Evolutionary conservation across 2,113 vertebrate genomes (phyloP).

Genomic region (Boleophthalmus pectinirostris): DNA sequence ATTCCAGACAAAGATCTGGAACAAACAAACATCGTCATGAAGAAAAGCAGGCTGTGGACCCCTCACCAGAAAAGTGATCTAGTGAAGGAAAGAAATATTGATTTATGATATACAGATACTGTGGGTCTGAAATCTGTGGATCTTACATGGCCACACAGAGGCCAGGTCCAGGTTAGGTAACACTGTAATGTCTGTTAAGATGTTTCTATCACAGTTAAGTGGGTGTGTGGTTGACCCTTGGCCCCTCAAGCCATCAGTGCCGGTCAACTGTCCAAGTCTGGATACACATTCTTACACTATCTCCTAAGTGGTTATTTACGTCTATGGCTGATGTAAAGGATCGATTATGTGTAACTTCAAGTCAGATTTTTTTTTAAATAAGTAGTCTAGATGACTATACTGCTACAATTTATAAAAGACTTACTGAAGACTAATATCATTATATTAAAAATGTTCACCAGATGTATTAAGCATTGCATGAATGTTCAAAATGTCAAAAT

Average conservation of each 20-base stretch:
- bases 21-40: no score
- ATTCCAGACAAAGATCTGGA: no score
- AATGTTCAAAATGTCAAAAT: neutral
- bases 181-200: slow-evolving; percentile 7
- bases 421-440: neutral
- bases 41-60: no score
- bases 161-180: slow-evolving; percentile 24
- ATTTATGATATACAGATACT: neutral
- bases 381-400: no score
- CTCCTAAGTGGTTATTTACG: slow-evolving; percentile 38
- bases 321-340: neutral
- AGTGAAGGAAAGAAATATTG: neutral
- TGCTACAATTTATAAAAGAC: neutral
- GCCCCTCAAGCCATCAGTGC: slow-evolving; percentile 31
- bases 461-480: no score
- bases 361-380: neutral
- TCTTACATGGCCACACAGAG: no score
- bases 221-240: slow-evolving; percentile 43
- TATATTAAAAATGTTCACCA: neutral
- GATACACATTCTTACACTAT: slow-evolving; percentile 33
- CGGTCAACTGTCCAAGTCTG: slow-evolving; percentile 24
- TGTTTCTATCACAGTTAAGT: slow-evolving; percentile 16
- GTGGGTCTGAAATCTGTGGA: no score
- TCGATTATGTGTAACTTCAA: neutral
- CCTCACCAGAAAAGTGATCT: no score